Evolutionary conservation across 2,113 vertebrate genomes (phyloP).

Genomic region (Dolichallabes microphthalmus): DNA sequence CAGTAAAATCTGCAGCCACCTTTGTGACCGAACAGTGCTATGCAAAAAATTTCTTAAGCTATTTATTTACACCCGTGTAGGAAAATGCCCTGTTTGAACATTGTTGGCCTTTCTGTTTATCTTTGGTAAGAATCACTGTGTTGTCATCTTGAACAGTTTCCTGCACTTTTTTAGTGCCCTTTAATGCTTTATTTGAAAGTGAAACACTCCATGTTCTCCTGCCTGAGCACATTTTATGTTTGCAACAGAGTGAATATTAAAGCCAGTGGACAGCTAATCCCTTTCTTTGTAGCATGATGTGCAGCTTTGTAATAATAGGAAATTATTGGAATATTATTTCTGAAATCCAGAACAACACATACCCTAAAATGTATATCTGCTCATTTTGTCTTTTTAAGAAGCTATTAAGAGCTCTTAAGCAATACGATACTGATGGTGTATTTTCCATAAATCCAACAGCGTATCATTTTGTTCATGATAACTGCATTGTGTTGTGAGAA

Average conservation of each 20-base stretch:
- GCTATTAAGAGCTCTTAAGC: not conserved
- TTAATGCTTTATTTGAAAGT: not conserved
- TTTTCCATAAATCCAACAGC: not conserved
- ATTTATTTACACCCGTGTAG: not conserved
- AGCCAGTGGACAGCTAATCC: not conserved
- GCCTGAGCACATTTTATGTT: not conserved
- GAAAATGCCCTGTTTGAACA: not conserved
- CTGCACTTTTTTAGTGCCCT: not conserved
- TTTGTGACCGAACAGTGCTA: not conserved
- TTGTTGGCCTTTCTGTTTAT: not conserved
- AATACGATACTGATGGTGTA: not conserved
- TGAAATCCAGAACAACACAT: not conserved
- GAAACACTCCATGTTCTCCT: not conserved
- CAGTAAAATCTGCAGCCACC: conserved; percentile 14
- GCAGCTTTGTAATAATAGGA: not conserved
- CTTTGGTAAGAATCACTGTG: not conserved
- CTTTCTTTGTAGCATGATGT: not conserved
- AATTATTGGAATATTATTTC: not conserved
- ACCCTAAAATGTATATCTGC: not conserved
- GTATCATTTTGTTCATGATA: not conserved
- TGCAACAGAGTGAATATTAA: not conserved
- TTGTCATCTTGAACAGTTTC: not conserved
- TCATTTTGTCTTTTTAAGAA: not conserved
- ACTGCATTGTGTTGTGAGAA: not conserved
- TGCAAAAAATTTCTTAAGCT: not conserved